Percentiles rank a stretch among this genome's conserved stretches.
phyloP scores from a whole-genome alignment of 2,113 vertebrate species.

The Caretta caretta region DNA sequence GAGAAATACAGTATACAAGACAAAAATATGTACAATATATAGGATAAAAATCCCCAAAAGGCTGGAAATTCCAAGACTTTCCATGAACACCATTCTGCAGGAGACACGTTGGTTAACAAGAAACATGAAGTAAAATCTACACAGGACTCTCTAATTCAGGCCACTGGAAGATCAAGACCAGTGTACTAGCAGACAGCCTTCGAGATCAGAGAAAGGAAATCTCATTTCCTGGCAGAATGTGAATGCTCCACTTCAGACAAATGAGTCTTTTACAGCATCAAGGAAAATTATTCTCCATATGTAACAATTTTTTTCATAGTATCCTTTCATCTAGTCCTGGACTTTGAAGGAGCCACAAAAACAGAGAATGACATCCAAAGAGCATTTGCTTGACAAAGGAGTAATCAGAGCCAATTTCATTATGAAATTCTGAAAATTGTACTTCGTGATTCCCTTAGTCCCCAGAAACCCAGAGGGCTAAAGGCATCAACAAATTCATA shows the following conservation, averaged over 20 bases:
- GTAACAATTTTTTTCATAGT: too few relatives aligned
- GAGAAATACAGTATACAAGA: neutral
- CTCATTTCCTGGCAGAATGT: neutral
- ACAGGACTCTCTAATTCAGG: neutral
- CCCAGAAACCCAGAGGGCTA: too few relatives aligned
- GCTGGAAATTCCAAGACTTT: neutral
- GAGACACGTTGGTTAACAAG: neutral
- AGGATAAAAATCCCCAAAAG: neutral
- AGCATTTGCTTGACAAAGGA: too few relatives aligned
- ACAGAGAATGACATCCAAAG: too few relatives aligned
- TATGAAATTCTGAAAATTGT: too few relatives aligned
- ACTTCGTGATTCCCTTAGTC: too few relatives aligned
- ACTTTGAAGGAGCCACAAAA: too few relatives aligned
- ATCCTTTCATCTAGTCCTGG: too few relatives aligned
- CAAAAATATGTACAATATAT: neutral
- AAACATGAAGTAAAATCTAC: neutral
- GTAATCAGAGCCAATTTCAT: too few relatives aligned
- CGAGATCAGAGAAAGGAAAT: neutral
- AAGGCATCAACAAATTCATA: too few relatives aligned
- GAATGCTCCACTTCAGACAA: neutral
- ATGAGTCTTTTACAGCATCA: neutral
- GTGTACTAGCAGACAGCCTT: neutral
- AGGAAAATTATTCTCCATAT: too few relatives aligned
- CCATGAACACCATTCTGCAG: neutral
- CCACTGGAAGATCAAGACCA: too few relatives aligned